Conservation (phyloP, 1,140 invertebrate genomes). For the Eubasilissa regina region DNA sequence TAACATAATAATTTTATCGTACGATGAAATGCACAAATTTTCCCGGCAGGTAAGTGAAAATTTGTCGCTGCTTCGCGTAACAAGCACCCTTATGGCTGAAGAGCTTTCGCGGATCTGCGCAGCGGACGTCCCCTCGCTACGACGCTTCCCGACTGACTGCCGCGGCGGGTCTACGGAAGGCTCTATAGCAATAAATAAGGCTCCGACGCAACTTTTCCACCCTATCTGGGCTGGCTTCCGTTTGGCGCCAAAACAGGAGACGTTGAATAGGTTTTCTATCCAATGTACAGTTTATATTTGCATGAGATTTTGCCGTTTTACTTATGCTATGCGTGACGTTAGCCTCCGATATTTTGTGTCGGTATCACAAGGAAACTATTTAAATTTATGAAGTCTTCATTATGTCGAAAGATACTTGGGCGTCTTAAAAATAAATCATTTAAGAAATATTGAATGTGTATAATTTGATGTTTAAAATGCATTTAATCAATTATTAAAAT, state of each 20-base stretch:
- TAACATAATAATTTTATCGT: neutral
- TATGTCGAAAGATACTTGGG: no score
- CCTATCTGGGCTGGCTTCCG: conserved; percentile 40
- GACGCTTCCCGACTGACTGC: conserved; percentile 53
- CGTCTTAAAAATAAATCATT: no score
- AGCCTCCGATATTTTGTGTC: no score
- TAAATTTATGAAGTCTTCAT: no score
- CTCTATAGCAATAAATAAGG: conserved; percentile 53
- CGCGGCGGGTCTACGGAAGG: conserved; percentile 18
- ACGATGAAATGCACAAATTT: conserved; percentile 10
- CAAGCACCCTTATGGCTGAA: conserved; percentile 2
- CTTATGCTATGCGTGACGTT: no score
- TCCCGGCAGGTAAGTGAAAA: conserved; percentile 12
- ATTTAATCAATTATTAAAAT: no score
- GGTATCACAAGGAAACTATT: no score
- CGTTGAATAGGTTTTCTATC: conserved; percentile 3
- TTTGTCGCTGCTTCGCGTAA: conserved; percentile 18
- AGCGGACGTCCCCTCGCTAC: conserved; percentile 42
- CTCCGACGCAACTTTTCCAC: conserved; percentile 46
- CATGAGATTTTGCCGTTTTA: neutral
- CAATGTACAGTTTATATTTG: conserved; percentile 13
- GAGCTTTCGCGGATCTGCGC: conserved; percentile 22
- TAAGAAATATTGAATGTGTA: no score
- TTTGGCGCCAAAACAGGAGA: conserved; percentile 49
- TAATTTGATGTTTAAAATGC: no score